Base-by-base conservation (phyloP, 2,113 vertebrate genomes). In the Hippocampus barbouri region DNA sequence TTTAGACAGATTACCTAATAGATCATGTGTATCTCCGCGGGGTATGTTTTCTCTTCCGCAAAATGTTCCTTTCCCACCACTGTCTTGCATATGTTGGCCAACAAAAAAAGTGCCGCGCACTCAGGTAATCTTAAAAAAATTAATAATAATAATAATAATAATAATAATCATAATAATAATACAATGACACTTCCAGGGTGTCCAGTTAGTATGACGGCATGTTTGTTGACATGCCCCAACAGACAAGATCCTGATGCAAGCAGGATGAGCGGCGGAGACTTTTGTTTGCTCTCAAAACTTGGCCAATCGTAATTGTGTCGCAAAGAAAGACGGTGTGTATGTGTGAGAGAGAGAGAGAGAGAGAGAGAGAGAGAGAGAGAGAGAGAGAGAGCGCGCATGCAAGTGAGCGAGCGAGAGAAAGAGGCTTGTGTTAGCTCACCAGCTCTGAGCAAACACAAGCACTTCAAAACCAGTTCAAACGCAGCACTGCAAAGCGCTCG, bases 191-290 rank as follows among this genome's bases (percentile, higher is more conserved):
- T 70, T 60, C 71, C 49, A 71, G 45, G 59, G 77, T 76, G 82
- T 86, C 79, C 80, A 79, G 83, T 67, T 79, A 78, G 34, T 79
- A 71, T 49, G 72, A 83, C 72, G 34, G 82, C 53, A 59, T 78
- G 80, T 88, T 86, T 92, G 89, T 90, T 92, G 89, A 93, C 89
- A 87, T 83, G 86, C 78, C 34, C 85, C 80, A 91, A 92, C 89
- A 68, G 86, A 89, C 90, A 84, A 91, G 90, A 93, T 93, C 92
- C 91, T 92, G 91, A 92, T 90, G 87, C 82, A 91, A 92, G 88
- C 91, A 92, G 91, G 92, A 93, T 90, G 84, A 88, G 86, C 66
- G 43, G 66, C 59, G 4, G 82, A 75, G 10, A 11, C 23, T 74
- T 74, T 78, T 92, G 91, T 92, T 93, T 93, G 90, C 86, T 92